A percentile compares a stretch with the other conserved stretches of the same genome.
These are phyloP conservation scores for Blomia tropicalis DNA, from an alignment of 2,888 invertebrate genomes.

Conservation along the genomic window DNA sequence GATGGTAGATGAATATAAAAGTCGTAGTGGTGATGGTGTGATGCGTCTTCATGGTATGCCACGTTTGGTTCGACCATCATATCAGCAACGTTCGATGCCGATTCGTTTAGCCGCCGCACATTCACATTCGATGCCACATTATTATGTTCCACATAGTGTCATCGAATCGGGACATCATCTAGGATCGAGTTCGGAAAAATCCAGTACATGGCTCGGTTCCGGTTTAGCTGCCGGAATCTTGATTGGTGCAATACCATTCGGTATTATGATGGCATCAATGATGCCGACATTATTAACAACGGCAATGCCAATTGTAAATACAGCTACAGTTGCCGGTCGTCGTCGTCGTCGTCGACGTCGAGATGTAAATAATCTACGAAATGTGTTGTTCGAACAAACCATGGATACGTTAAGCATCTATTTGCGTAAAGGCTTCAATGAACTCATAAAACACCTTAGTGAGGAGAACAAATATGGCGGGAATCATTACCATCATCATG, in stretches of 20 bases:
- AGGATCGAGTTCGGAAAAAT: not conserved
- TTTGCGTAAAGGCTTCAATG: not conserved
- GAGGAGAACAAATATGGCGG: not conserved
- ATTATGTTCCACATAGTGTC: constrained; percentile 2
- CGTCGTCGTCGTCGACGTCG: not conserved
- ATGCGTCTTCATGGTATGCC: not conserved
- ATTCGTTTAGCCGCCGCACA: not conserved
- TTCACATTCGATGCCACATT: constrained; percentile 12
- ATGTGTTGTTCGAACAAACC: not conserved
- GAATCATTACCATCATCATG: not conserved
- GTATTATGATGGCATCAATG: constrained; percentile 21
- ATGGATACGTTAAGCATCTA: not conserved
- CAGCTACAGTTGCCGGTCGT: constrained; percentile 2
- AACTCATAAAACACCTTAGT: not conserved
- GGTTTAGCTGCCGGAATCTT: constrained; percentile 18
- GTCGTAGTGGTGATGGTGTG: not conserved
- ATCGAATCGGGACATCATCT: not conserved
- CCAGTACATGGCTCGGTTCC: constrained; percentile 14
- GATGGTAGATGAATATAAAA: not conserved
- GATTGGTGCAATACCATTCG: constrained; percentile 18
- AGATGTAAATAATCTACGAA: not conserved
- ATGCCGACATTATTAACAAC: constrained; percentile 9
- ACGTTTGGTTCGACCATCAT: not conserved
- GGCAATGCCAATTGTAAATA: constrained; percentile 19
- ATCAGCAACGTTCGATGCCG: not conserved